Evolutionary conservation across 2,888 invertebrate genomes (phyloP).

Genomic region (Plagodis pulveraria): DNA sequence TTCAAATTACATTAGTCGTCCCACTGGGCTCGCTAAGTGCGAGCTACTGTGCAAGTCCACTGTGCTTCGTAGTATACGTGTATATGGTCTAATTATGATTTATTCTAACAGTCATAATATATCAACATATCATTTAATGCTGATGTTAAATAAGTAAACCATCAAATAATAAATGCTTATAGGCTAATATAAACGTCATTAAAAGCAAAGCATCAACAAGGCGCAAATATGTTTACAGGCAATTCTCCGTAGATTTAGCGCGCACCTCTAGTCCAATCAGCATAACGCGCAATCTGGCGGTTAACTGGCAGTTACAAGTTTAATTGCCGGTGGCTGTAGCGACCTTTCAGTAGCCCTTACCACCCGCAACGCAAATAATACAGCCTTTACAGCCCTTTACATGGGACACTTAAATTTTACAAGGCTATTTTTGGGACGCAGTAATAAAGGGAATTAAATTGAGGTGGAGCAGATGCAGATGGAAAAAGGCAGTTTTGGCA

Average conservation of each 20-base stretch:
- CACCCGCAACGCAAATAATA: conserved; percentile 22
- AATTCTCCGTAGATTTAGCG: conserved; percentile 15
- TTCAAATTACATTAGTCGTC: too few relatives aligned
- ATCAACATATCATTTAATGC: too few relatives aligned
- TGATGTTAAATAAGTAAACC: too few relatives aligned
- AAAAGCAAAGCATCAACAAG: conserved; percentile 8
- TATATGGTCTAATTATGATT: too few relatives aligned
- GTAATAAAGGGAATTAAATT: conserved; percentile 39
- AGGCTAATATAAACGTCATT: conserved; percentile 1
- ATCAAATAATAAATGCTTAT: too few relatives aligned
- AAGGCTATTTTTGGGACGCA: conserved; percentile 39
- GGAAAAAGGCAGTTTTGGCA: conserved; percentile 5
- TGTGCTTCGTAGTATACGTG: too few relatives aligned
- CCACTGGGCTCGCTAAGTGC: too few relatives aligned
- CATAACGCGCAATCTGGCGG: conserved; percentile 38
- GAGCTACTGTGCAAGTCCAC: too few relatives aligned
- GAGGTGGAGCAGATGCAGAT: conserved; percentile 26
- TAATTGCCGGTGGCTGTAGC: conserved; percentile 28
- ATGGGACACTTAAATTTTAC: conserved; percentile 45
- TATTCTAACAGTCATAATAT: too few relatives aligned
- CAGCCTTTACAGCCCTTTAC: conserved; percentile 35
- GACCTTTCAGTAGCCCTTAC: background rate
- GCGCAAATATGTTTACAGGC: conserved; percentile 15
- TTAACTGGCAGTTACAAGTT: conserved; percentile 39
- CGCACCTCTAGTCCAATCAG: conserved; percentile 26